Base-by-base conservation (phyloP, 2,888 invertebrate genomes). In the Pterostichus madidus region DNA sequence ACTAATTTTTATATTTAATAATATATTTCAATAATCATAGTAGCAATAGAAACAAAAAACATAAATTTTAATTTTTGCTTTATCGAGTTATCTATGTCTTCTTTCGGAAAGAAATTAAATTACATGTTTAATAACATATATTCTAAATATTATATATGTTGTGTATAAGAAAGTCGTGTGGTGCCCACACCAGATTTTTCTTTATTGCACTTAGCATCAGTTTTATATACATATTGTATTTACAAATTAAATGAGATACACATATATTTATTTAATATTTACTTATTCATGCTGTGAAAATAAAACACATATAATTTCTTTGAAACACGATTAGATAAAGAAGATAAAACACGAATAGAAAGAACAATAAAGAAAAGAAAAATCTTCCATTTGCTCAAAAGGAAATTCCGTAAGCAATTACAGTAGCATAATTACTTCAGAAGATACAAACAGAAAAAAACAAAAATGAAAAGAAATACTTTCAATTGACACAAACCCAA, bases 391-490 rank as follows among this genome's bases (percentile, higher is more conserved):
- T 10, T n/a, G n/a, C 13, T 49, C 8, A 49, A 24, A 49, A 49
- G 13, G 49, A 49, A 49, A 49, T 49, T 49, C 49, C 10, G 49
- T 11, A 49, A 49, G 49, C 49, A 49, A 49, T 49, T 49, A 49
- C 49, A 11, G 49, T 5, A 49, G 49, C 49, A 49, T 11, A 49
- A 49, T 49, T 49, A 49, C 49, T 49, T 49, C n/a, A 13, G 11
- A n/a, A 49, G n/a, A 11, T 44, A 44, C 44, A 44, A 44, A 44
- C 44, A 44, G 10, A 5, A 3, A 10, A 46, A 13, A 49, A 49
- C 6, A 49, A 49, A 8, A 49, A 0, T 11, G 1, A 10, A 49
- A 49, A 11, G 49, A 49, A 49, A 11, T 49, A 49, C 49, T 0
- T 49, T 49, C 8, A 49, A 49, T 49, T 49, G 49, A 7, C 8